Base-by-base conservation (phyloP, 2,113 vertebrate species). In the Campylomormyrus numenius region DNA sequence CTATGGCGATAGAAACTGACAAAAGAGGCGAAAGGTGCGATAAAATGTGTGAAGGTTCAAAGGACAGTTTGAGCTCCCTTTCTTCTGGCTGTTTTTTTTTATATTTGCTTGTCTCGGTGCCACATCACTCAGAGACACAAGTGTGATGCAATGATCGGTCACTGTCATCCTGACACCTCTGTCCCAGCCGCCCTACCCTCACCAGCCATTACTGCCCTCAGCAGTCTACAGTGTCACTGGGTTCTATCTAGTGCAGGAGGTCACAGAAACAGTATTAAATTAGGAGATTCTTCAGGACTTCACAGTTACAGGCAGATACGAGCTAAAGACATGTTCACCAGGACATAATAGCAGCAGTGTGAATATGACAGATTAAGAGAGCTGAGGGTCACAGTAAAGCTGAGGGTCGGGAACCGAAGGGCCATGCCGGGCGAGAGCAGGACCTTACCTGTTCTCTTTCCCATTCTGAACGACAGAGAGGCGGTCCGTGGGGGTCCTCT, bases 401-500 rank as follows among this genome's bases (percentile, higher is more conserved):
- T 39, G 70, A 39, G 31, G 27, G 35, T 42, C 0, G 10, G 74
- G 74, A 42, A 2, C 74, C 0, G 6, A 80, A 42, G 35, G 74
- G 35, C 15, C n/a, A 42, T 80, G 31, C n/a, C 24, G 15, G 50
- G 8, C 8, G 10, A 35, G 49, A 53, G 35, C 89, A 9, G 80
- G 1, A 21, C 21, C 89, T 91, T 94, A 98, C 97, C 97, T 97
- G 95, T 97, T 98, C 89, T 98, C 98, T 90, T 98, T 98, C 92
- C 97, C 97, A 0, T 98, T 98, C 88, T 97, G 97, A 91, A 98
- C 95, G 90, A 98, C 94, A 0, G 96, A 91, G 0, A 96, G 96
- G 62, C 97, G 94, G 15, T 98, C 98, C 0, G 95, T 87, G 83
- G 95, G 93, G 0, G 95, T 94, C n/a, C 97, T 95, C 89, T 98